These are phyloP conservation scores for Lepidochrysops patricia DNA, from an alignment of 2,888 invertebrate genomes.

Conservation along the genomic window DNA sequence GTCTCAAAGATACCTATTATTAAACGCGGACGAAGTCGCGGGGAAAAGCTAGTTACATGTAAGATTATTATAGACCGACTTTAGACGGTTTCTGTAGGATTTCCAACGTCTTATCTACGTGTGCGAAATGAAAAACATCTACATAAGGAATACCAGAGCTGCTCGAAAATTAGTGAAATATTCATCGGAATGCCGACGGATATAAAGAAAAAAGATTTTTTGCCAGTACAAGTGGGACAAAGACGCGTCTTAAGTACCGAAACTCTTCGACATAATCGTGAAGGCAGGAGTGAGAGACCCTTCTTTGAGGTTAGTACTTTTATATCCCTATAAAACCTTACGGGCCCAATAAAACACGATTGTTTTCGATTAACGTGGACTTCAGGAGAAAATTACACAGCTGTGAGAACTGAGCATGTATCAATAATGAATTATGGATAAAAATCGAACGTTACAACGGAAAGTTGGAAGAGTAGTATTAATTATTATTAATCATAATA, in stretches of 20 bases:
- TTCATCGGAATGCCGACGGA: no score
- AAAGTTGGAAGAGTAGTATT: no score
- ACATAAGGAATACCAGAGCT: no score
- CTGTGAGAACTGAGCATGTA: constrained; percentile 15
- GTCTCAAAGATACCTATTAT: no score
- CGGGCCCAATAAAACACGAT: constrained; percentile 71
- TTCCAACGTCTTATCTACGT: no score
- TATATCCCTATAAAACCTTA: constrained; percentile 68
- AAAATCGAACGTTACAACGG: background rate
- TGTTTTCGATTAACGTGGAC: constrained; percentile 68
- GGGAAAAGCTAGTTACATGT: no score
- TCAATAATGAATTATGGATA: constrained; percentile 8
- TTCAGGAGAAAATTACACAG: constrained; percentile 16
- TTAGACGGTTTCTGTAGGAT: no score
- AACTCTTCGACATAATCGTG: constrained; percentile 56
- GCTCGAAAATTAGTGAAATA: no score
- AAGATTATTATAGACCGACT: no score
- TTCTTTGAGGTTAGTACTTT: constrained; percentile 65
- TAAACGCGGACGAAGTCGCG: no score
- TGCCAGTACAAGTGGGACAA: constrained; percentile 40
- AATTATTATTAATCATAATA: no score
- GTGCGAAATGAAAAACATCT: no score
- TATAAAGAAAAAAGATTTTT: constrained; percentile 52
- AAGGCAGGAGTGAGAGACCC: constrained; percentile 56
- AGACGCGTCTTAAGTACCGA: constrained; percentile 61